These are phyloP conservation scores for Chrysoperla carnea DNA, from an alignment of 1,140 invertebrate genomes.

Conservation along the genomic window DNA sequence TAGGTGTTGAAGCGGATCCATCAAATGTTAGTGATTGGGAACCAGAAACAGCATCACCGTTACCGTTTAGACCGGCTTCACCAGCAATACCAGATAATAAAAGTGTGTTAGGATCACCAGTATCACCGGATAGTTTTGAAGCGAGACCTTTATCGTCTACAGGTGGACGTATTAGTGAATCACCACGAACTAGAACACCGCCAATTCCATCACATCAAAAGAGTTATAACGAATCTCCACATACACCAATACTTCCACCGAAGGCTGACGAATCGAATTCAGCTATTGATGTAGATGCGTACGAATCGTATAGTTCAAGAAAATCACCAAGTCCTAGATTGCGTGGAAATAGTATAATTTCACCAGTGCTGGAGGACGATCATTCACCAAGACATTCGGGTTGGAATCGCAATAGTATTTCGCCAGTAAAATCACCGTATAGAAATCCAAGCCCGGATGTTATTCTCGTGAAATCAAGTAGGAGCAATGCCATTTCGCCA, in stretches of 20 bases:
- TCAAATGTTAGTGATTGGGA: slow-evolving; percentile 11
- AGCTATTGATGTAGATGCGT: slow-evolving; percentile 1
- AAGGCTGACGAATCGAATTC: slow-evolving; percentile 21
- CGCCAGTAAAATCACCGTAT: slow-evolving; percentile 11
- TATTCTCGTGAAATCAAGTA: slow-evolving; percentile 4
- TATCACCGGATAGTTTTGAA: slow-evolving; percentile 14
- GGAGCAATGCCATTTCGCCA: slow-evolving; percentile 10
- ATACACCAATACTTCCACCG: slow-evolving; percentile 34
- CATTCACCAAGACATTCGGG: slow-evolving; percentile 12
- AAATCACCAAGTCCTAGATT: slow-evolving; percentile 5
- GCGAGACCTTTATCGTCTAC: neutral
- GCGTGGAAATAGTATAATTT: slow-evolving; percentile 12
- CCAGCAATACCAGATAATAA: slow-evolving; percentile 12
- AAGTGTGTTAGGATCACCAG: slow-evolving; percentile 12
- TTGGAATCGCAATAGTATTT: neutral
- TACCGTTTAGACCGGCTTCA: slow-evolving; percentile 38
- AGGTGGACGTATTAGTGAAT: slow-evolving; percentile 2
- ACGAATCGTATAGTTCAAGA: slow-evolving; percentile 1
- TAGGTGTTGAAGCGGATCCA: slow-evolving; percentile 14
- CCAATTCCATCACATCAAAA: slow-evolving; percentile 19
- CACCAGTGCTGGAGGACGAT: slow-evolving; percentile 16
- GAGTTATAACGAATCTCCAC: slow-evolving; percentile 26
- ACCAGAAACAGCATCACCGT: slow-evolving; percentile 20
- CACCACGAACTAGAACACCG: slow-evolving; percentile 11
- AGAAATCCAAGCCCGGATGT: slow-evolving; percentile 15